Conservation (phyloP, 2,888 invertebrate genomes). For the Lapara coniferarum region DNA sequence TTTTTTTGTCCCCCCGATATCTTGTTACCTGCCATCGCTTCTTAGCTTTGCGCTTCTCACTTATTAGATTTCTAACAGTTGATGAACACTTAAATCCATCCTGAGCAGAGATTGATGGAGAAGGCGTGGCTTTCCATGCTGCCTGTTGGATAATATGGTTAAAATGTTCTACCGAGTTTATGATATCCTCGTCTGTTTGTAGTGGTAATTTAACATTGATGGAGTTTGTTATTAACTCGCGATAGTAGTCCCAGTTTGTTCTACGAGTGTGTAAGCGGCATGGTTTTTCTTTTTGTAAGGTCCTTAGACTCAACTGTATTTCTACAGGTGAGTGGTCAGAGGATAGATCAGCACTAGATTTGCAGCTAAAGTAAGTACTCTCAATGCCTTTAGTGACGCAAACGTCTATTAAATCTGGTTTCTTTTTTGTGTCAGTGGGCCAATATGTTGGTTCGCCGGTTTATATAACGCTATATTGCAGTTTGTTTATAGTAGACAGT, state of each 20-base stretch:
- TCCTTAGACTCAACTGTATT: slow-evolving; percentile 24
- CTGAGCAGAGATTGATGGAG: slow-evolving; percentile 17
- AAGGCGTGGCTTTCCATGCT: slow-evolving; percentile 35
- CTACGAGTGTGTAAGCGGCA: slow-evolving; percentile 25
- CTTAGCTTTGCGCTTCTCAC: slow-evolving; percentile 32
- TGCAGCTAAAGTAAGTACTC: slow-evolving; percentile 12
- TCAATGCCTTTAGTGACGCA: slow-evolving; percentile 31
- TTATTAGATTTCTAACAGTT: slow-evolving; percentile 30
- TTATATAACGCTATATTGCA: neutral
- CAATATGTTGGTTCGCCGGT: slow-evolving; percentile 34
- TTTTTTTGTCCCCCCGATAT: slow-evolving; percentile 31
- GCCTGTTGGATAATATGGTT: slow-evolving; percentile 32
- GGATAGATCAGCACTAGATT: slow-evolving; percentile 31
- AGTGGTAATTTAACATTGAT: slow-evolving; percentile 28
- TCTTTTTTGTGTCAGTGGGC: no score
- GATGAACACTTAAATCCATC: slow-evolving; percentile 25
- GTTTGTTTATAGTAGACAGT: neutral
- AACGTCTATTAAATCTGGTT: slow-evolving; percentile 32
- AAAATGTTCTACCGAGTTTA: slow-evolving; percentile 24
- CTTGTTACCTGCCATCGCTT: slow-evolving; percentile 33
- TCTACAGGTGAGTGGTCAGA: slow-evolving; percentile 36
- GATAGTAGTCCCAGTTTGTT: slow-evolving; percentile 34
- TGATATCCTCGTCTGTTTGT: slow-evolving; percentile 27
- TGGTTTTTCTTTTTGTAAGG: slow-evolving; percentile 13
- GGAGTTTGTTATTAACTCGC: slow-evolving; percentile 22